These are phyloP conservation scores for Ornithoptera alexandrae DNA, from an alignment of 2,888 invertebrate genomes.

Conservation along the genomic window DNA sequence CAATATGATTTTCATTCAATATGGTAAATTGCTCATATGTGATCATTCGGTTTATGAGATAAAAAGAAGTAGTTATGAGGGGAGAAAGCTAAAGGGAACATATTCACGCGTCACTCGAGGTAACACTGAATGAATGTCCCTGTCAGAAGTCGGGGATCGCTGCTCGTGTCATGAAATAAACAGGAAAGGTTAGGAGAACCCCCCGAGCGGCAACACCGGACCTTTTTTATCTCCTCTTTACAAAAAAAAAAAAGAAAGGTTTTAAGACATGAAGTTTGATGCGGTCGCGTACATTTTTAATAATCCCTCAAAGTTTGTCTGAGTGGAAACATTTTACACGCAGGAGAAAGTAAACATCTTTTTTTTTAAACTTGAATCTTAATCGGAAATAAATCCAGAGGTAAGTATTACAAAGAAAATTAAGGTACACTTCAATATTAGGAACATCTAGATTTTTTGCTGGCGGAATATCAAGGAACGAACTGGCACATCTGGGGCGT, in stretches of 20 bases:
- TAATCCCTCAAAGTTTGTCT: not conserved
- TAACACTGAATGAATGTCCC: conserved; percentile 13
- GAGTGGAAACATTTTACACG: not conserved
- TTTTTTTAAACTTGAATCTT: not conserved
- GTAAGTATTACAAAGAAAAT: too few species aligned
- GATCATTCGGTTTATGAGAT: not conserved
- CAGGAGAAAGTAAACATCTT: not conserved
- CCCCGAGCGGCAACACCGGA: conserved; percentile 26
- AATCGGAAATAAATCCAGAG: too few species aligned
- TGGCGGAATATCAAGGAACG: too few species aligned
- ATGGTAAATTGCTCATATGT: not conserved
- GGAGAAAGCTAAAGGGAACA: not conserved
- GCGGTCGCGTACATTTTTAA: conserved; percentile 16
- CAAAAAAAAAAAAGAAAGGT: conserved; percentile 11
- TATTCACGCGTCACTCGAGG: conserved; percentile 12
- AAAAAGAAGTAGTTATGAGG: not conserved
- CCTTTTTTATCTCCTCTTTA: conserved; percentile 34
- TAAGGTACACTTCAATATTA: too few species aligned
- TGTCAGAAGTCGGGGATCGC: conserved; percentile 11
- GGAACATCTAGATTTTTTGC: too few species aligned
- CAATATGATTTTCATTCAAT: too few species aligned
- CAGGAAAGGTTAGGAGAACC: conserved; percentile 30
- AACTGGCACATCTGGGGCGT: too few species aligned
- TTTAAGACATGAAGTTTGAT: conserved; percentile 9
- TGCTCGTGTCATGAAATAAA: conserved; percentile 30